Evolutionary conservation across 37 sponge, comb jelly and placozoan genomes (phyloP), one percentile per base, ranked within the genome.

Genomic region (Diacarnus erythraeanus): DNA sequence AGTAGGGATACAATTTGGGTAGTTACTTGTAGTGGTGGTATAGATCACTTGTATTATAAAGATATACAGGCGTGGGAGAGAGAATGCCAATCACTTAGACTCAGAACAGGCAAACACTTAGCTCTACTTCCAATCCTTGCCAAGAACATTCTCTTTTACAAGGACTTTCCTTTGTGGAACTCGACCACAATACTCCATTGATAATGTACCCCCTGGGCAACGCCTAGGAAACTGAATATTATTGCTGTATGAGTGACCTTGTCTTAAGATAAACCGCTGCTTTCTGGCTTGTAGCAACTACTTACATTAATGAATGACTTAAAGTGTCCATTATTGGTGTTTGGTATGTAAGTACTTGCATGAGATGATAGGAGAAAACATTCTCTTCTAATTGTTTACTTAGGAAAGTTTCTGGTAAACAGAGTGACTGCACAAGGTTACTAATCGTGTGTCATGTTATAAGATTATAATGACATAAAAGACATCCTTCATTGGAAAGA

Each of bases 141-240:
- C 66, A 65, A 65, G 66, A 65, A 30, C 66, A 65, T 65, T 65
- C 66, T 65, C 31, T 65, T 26, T 65, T 65, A 65, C 66, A 65
- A 65, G 51, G 51, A 12, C 51, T 47, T 47, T 47, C 34, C 66
- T 30, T 65, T 31, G 2, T 18, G 34, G 66, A 3, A 17, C 66
- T 47, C 34, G 33, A 30, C 66, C 66, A 25, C 35, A 30, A 30
- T 65, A 17, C 33, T 65, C 66, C 6, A 65, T 65, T 65, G 66
- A 65, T 65, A 30, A 30, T 65, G 66, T 65, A 65, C 5, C 33
- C 34, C 12, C 17, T 30, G 27, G 66, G 66, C 66, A 65, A 65
- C 66, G 66, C 66, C 66, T 65, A 65, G 61, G 61, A 60, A 60
- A 60, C 61, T 60, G 27, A 60, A 10, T 60, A 5, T 30, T 6